Evolutionary conservation across 1,140 invertebrate species (phyloP), one percentile per base, ranked within the genome.

Genomic region (Camponotus floridanus): DNA sequence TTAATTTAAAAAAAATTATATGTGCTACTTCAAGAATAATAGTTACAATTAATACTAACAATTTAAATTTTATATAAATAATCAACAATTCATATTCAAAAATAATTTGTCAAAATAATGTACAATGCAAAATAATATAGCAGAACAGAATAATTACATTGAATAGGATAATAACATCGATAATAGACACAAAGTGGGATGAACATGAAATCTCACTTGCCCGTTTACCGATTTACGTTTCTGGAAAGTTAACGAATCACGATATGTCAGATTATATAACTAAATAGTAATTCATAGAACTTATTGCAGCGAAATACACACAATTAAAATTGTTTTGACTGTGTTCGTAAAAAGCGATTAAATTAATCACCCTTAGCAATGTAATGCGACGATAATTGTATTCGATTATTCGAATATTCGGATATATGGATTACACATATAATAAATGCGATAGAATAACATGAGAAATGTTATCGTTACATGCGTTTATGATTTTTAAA

Each of bases 261-360:
- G 67, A 71, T 42, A n/a, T 65, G 65, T 59, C 26, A 48, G 48
- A 51, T 39, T 21, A 31, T 68, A 70, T 80, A 70, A 68, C 6
- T 4, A 21, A 73, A 39, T 61, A 2, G 39, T 55, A 74, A 62
- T 18, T 83, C 26, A 18, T 11, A 11, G 5, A 33, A 26, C 45
- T 13, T 61, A 74, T 21, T 2, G 42, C 48, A 39, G 4, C 62
- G 13, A 73, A 74, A 83, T 36, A 48, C 1, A 15, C 42, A 15
- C 42, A 45, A 71, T 83, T 74, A 80, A 80, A 80, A 36, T 80
- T 36, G 13, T 65, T 80, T 80, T 70, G 33, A 57, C 21, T 9
- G 36, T 8, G 9, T 2, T 62, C 48, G n/a, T n/a, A 74, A 33
- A 73, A 31, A 45, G 42, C 21, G 13, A 74, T 83, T 83, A 83